These are phyloP conservation scores for Cyrtonyx montezumae DNA, from an alignment of 2,113 vertebrate species.

Conservation along the genomic window DNA sequence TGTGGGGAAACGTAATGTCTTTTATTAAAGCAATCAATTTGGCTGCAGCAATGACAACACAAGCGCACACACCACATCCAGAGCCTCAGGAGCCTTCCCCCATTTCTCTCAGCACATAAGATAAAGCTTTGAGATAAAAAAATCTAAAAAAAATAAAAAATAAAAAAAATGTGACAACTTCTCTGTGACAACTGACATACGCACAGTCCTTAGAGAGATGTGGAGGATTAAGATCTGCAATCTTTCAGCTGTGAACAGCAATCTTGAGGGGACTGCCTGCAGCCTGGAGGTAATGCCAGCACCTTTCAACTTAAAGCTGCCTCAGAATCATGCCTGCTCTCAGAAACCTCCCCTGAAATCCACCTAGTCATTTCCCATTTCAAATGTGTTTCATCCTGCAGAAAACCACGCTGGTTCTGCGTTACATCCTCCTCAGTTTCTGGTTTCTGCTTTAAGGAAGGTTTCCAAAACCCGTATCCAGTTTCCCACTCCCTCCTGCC, in stretches of 20 bases:
- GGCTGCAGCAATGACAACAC: not conserved
- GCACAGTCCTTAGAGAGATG: not conserved
- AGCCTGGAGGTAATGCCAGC: not conserved
- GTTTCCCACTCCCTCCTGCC: not conserved
- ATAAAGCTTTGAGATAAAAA: not conserved
- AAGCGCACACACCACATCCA: not conserved
- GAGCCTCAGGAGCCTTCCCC: not conserved
- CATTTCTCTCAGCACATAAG: not conserved
- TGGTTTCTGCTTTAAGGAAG: not conserved
- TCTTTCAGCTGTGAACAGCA: not conserved
- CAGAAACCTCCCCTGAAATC: not conserved
- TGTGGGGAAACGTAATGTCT: not conserved
- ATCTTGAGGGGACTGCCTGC: not conserved
- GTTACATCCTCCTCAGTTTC: not conserved
- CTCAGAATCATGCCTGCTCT: not conserved
- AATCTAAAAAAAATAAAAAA: no score
- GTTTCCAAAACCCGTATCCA: not conserved
- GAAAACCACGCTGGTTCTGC: not conserved
- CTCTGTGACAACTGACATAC: not conserved
- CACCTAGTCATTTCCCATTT: not conserved
- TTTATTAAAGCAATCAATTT: not conserved
- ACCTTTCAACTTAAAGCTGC: not conserved
- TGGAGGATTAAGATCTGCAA: not conserved
- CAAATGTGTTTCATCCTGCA: not conserved
- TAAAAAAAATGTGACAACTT: no score